Base-by-base conservation (phyloP, 2,888 invertebrate genomes). In the Chrysomela aeneicollis region DNA sequence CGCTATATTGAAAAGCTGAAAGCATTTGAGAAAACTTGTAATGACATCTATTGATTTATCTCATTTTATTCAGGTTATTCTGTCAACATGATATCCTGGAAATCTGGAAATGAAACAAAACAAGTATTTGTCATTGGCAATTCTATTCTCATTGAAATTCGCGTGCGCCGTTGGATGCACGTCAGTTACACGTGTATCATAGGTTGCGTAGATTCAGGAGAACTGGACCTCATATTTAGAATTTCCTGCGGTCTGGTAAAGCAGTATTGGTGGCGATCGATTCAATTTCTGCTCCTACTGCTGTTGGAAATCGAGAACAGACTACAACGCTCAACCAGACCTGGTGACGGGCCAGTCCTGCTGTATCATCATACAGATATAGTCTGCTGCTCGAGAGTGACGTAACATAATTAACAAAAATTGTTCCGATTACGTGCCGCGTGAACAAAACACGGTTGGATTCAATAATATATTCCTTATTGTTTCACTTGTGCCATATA, bases 401-500 rank as follows among this genome's bases (percentile, higher is more conserved):
- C 42, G 15, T 3, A 17, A 47, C 46, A 22, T 22, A 42, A 47
- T 37, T 57, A 37, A 37, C 37, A 9, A 1, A n/a, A 17, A 6
- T 22, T 17, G 3, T 22, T 35, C 6, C 42, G 19, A 35, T 3
- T 42, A 46, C 21, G 57, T 37, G 18, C 19, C 46, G 57, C 42
- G 42, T 4, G 42, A 42, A 42, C 5, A 35, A 35, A 42, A 35
- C 6, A 35, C 35, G 12, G 35, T 35, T 18, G 8, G 47, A n/a
- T 47, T 22, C n/a, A 18, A 3, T 30, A 47, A 9, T 50, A 32
- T 49, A 37, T 55, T 19, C 42, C n/a, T n/a, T n/a, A 50, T 30
- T 37, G 52, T 60, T 60, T 57, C 46, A 12, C 54, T 50, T 61
- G 68, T 68, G 63, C 66, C 66, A 64, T 66, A 64, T 61, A 70